A percentile compares a stretch with the other conserved stretches of the same genome.
Conservation (phyloP, 2,888 invertebrate genomes). For the Trichacis sp. region DNA sequence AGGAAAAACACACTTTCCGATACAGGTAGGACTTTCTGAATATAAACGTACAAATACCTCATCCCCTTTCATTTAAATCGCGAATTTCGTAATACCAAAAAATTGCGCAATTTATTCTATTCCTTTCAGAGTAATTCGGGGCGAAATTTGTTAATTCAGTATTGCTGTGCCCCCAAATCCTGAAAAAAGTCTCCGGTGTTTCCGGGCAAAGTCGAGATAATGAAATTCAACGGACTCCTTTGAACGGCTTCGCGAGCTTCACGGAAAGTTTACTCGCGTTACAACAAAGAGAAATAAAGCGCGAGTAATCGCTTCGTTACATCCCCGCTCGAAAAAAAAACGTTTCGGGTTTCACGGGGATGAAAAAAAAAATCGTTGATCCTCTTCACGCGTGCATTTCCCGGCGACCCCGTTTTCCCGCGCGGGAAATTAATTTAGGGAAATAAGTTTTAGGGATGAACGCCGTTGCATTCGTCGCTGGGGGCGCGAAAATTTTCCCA, state of each 20-base stretch:
- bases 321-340: neutral
- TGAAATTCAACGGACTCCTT: neutral
- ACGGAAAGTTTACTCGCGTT: constrained; percentile 1
- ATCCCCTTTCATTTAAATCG: neutral
- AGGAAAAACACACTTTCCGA: no score
- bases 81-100: neutral
- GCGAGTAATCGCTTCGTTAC: neutral
- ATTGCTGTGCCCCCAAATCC: no score
- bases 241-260: constrained; percentile 2
- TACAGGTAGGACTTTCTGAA: no score
- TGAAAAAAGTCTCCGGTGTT: neutral
- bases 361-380: neutral
- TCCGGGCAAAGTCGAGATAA: neutral
- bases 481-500: neutral
- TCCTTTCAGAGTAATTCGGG: no score
- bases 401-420: neutral
- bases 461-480: neutral
- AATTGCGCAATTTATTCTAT: no score
- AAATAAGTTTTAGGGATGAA: neutral
- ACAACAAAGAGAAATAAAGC: constrained; percentile 1
- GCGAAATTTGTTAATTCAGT: no score
- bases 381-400: neutral
- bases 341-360: neutral
- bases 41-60: no score
- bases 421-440: neutral